Evolutionary conservation across 2,888 invertebrate genomes (phyloP).

Genomic region (Ganaspis brasiliensis): DNA sequence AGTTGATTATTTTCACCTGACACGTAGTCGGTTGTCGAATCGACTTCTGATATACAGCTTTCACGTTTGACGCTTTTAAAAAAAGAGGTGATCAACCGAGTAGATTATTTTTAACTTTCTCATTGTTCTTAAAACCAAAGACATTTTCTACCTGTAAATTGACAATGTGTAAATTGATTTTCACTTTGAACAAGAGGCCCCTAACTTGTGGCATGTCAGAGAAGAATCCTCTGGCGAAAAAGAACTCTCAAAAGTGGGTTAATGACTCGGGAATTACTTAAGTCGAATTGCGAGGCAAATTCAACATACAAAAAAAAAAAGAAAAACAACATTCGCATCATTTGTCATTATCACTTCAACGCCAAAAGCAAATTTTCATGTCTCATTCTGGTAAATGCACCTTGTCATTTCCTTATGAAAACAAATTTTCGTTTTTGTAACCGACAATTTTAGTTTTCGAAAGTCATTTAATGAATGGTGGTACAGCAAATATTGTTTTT

Average conservation of each 20-base stretch:
- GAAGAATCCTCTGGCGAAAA: conserved; percentile 46
- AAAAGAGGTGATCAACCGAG: conserved; percentile 10
- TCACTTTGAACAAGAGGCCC: conserved; percentile 36
- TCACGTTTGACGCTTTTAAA: conserved; percentile 55
- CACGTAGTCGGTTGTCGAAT: conserved; percentile 6
- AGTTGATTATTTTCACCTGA: conserved; percentile 33
- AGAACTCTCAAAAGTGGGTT: conserved; percentile 67
- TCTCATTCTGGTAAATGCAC: not conserved
- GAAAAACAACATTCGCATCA: conserved; percentile 2
- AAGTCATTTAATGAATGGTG: too few relatives aligned
- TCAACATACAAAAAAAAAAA: conserved; percentile 45
- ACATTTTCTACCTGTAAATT: not conserved
- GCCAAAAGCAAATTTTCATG: not conserved
- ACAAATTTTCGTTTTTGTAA: not conserved
- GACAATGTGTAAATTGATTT: conserved; percentile 43
- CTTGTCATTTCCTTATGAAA: not conserved
- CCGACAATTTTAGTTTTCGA: too few relatives aligned
- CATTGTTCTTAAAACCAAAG: not conserved
- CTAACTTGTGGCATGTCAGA: not conserved
- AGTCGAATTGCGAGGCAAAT: conserved; percentile 61
- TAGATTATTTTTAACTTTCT: conserved; percentile 31
- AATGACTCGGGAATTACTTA: conserved; percentile 65
- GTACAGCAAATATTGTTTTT: too few relatives aligned
- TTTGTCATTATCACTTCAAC: conserved; percentile 5
- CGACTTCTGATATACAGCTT: conserved; percentile 53